Conservation (phyloP, 2,797 vertebrate species). For the Myripristis murdjan region DNA sequence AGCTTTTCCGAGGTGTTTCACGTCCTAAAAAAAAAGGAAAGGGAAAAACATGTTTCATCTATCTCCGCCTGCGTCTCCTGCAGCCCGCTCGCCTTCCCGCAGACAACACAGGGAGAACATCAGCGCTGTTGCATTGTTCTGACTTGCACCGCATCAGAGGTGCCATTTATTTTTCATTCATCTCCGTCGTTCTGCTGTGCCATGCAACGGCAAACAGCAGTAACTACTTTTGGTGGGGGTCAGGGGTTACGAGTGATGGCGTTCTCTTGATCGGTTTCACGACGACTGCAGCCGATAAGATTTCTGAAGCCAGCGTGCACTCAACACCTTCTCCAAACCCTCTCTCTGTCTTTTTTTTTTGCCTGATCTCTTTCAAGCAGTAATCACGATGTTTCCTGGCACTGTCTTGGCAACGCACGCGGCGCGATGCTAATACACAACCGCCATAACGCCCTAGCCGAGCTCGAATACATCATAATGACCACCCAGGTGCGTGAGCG, state of each 20-base stretch:
- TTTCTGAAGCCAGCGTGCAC: not conserved
- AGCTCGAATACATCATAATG: slow-evolving; percentile 47
- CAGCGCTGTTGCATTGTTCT: slow-evolving; percentile 1
- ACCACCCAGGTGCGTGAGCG: slow-evolving; percentile 39
- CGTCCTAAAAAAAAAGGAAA: slow-evolving; percentile 6
- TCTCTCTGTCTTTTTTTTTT: not conserved
- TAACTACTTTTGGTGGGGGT: not conserved
- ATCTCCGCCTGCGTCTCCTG: too few relatives aligned
- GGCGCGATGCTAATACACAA: slow-evolving; percentile 33
- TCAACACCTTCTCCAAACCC: not conserved
- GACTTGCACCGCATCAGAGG: too few relatives aligned
- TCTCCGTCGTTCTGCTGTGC: too few relatives aligned
- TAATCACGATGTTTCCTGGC: slow-evolving; percentile 7
- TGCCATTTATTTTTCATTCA: too few relatives aligned
- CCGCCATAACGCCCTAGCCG: slow-evolving; percentile 29
- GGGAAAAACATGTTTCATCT: too few relatives aligned
- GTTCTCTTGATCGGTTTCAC: too few relatives aligned
- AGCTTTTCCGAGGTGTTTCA: slow-evolving; percentile 47
- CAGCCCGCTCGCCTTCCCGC: slow-evolving; percentile 4
- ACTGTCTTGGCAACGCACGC: slow-evolving; percentile 9
- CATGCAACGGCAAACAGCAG: too few relatives aligned
- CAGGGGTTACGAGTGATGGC: slow-evolving; percentile 7
- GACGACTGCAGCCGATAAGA: too few relatives aligned
- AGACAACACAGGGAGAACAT: slow-evolving; percentile 11
- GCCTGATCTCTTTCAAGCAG: slow-evolving; percentile 13